Evolutionary conservation across 2,797 vertebrate species (phyloP).

Genomic region (Karalla daura): DNA sequence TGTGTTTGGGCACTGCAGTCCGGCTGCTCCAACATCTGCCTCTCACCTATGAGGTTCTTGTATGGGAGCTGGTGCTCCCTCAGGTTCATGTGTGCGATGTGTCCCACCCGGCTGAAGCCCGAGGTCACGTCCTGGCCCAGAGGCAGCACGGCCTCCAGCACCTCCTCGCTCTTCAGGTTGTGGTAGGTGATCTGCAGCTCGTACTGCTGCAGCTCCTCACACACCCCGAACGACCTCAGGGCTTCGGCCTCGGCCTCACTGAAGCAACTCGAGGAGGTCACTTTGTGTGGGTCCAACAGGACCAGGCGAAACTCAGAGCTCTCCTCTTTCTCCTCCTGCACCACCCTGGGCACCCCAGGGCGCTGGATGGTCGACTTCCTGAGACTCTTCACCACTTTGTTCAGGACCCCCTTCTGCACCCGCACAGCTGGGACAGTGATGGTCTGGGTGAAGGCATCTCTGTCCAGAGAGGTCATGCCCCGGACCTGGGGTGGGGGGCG

Average conservation of each 20-base stretch:
- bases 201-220: slow-evolving; percentile 81
- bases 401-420: slow-evolving; percentile 85
- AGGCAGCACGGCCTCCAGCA: slow-evolving; percentile 93
- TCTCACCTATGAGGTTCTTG: slow-evolving; percentile 93
- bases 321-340: slow-evolving; percentile 83
- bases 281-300: slow-evolving; percentile 89
- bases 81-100: slow-evolving; percentile 96
- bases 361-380: slow-evolving; percentile 87
- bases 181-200: slow-evolving; percentile 90
- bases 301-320: slow-evolving; percentile 80
- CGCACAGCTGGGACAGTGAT: slow-evolving; percentile 89
- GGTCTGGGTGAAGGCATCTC: slow-evolving; percentile 89
- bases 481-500: slow-evolving; percentile 84
- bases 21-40: background rate
- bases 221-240: slow-evolving; percentile 82
- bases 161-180: slow-evolving; percentile 93
- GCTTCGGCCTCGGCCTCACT: slow-evolving; percentile 81
- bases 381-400: slow-evolving; percentile 85
- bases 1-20: too few relatives aligned
- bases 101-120: slow-evolving; percentile 94
- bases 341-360: slow-evolving; percentile 88
- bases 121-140: slow-evolving; percentile 92
- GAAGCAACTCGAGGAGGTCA: slow-evolving; percentile 80
- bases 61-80: slow-evolving; percentile 95
- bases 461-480: slow-evolving; percentile 91